Conservation (phyloP, 2,113 vertebrate species). For the Odocoileus virginianus region DNA sequence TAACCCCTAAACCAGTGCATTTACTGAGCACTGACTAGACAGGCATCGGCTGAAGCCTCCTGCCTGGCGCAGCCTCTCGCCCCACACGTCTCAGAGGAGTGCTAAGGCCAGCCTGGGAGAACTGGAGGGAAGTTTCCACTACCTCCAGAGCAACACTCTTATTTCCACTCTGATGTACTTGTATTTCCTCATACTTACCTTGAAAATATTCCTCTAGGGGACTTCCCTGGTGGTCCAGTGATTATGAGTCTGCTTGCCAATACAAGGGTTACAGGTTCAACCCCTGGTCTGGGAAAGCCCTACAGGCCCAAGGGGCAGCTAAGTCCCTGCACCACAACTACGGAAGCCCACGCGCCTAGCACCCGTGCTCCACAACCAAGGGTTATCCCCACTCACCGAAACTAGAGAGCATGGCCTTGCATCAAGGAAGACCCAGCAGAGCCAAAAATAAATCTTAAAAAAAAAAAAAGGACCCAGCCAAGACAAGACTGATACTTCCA, state of each 20-base stretch:
- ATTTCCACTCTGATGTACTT: not conserved
- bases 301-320: not conserved
- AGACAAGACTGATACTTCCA: not conserved
- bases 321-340: not conserved
- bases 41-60: not conserved
- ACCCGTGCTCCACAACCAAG: not conserved
- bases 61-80: not conserved
- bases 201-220: not conserved
- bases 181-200: too few species aligned
- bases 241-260: not conserved
- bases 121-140: not conserved
- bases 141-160: rapidly evolving
- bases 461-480: not conserved
- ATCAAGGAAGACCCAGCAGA: not conserved
- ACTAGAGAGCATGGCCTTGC: rapidly evolving
- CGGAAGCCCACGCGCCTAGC: not conserved
- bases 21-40: not conserved
- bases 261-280: not conserved
- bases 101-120: not conserved
- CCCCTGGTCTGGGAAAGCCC: not conserved
- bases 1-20: not conserved
- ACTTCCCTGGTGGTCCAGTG: not conserved
- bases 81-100: not conserved
- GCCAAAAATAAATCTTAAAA: not conserved
- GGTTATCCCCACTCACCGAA: rapidly evolving